A percentile compares a stretch with the other conserved stretches of the same genome.
phyloP scores from a whole-genome alignment of 2,113 vertebrate species.

The Poecile atricapillus region DNA sequence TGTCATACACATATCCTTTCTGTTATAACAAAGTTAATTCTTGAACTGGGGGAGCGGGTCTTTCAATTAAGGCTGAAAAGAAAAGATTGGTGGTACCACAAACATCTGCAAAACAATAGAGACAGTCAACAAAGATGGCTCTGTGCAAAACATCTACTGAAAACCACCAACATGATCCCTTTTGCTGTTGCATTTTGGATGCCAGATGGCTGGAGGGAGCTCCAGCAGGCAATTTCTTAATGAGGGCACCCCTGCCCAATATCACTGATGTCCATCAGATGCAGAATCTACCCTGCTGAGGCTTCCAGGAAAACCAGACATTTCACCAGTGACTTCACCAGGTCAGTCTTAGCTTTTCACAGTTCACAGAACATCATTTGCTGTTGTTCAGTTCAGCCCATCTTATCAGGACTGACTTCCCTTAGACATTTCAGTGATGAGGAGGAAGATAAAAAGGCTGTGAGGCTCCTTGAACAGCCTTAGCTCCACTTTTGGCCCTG shows the following conservation, averaged over 20 bases:
- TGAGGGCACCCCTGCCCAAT: not conserved
- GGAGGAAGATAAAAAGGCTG: not conserved
- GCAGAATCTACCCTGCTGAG: not conserved
- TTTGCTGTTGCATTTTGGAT: slow-evolving; percentile 13
- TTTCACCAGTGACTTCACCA: not conserved
- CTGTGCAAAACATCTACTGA: slow-evolving; percentile 27
- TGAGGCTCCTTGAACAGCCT: not conserved
- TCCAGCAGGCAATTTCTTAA: slow-evolving; percentile 53
- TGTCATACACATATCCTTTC: not conserved
- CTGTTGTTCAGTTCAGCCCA: not conserved
- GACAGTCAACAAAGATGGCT: slow-evolving; percentile 25
- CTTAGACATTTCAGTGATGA: not conserved
- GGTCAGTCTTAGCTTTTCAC: not conserved
- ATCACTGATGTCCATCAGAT: not conserved
- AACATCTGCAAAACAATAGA: not conserved
- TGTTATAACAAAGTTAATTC: not conserved
- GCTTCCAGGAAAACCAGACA: not conserved
- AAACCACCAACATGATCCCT: slow-evolving; percentile 11
- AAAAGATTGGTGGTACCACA: not conserved
- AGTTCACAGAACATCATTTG: not conserved
- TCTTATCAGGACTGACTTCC: not conserved
- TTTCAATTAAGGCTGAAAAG: not conserved
- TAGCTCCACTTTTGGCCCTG: not conserved
- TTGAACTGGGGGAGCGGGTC: not conserved
- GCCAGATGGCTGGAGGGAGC: slow-evolving; percentile 29